phyloP scores from a whole-genome alignment of 2,113 vertebrate species.

The Sprattus sprattus region DNA sequence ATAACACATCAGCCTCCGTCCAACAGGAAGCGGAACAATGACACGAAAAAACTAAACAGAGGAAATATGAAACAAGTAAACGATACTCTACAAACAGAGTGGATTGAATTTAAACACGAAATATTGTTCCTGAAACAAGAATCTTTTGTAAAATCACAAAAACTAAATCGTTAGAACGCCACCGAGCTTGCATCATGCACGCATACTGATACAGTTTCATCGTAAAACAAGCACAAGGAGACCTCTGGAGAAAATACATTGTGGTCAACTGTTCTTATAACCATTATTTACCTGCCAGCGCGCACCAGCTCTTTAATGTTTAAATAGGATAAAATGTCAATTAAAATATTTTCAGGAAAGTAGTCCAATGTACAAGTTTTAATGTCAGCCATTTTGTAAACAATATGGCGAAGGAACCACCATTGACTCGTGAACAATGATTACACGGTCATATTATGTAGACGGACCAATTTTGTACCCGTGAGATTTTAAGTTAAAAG shows the following conservation, averaged over 20 bases:
- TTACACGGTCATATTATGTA: conserved; percentile 57
- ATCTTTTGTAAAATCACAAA: not conserved
- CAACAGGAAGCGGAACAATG: not conserved
- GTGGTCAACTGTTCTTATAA: not conserved
- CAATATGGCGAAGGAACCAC: conserved; percentile 48
- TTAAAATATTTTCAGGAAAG: conserved; percentile 71
- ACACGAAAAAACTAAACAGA: not conserved
- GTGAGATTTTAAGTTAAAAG: not conserved
- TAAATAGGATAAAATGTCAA: conserved; percentile 69
- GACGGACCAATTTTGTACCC: conserved; percentile 51
- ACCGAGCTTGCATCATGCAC: not conserved
- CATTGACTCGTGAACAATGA: conserved; percentile 1
- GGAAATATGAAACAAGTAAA: not conserved
- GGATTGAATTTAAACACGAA: not conserved
- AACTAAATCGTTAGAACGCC: not conserved
- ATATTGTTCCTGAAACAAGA: not conserved
- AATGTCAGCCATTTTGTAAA: conserved; percentile 72
- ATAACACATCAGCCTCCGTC: not conserved
- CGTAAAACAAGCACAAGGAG: not conserved
- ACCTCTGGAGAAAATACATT: not conserved
- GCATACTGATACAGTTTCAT: not conserved
- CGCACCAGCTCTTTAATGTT: conserved; percentile 65
- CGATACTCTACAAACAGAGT: not conserved
- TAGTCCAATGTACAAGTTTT: conserved; percentile 64
- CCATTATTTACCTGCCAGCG: conserved; percentile 63